Evolutionary conservation across 2,888 invertebrate species (phyloP), one percentile per base, ranked within the genome.

Genomic region (Ametastegia equiseti): DNA sequence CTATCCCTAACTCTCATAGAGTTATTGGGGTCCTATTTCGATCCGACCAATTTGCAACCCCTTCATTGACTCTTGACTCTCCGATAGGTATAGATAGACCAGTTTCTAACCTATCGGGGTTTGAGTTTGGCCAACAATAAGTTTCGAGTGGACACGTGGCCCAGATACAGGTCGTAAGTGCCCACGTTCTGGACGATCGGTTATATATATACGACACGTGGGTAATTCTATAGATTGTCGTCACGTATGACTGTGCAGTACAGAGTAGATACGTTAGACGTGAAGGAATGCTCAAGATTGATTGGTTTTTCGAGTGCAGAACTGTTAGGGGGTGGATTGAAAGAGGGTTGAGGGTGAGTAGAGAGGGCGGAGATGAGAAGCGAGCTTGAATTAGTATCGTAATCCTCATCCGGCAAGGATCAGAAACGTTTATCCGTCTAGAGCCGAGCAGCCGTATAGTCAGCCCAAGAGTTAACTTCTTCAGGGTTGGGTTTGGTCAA

Each of bases 61-160:
- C 71, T 71, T 30, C 47, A 47, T 71, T 71, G 45, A 71, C 71
- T 71, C 45, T n/a, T 71, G 45, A 47, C 67, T 67, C 23, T n/a
- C n/a, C n/a, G n/a, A n/a, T 23, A 39, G 39, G 1, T 67, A 39
- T 39, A 39, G 23, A 39, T 39, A 27, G 27, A 27, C 60, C 27
- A 27, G n/a, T n/a, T 19, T 54, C 54, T 19, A 54, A 67, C 39
- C 30, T 23, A 1, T 30, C 60, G 13, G 39, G 19, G 67, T 2
- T 67, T 19, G 39, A 67, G 39, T 30, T 30, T 1, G 15, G 3
- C 67, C 39, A 33, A 67, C 67, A 39, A 36, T 39, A 67, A 67
- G 19, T 67, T 39, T n/a, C 39, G 11, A 39, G 67, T n/a, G 39
- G 19, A 39, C 67, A 39, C 30, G 47, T 45, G 71, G 23, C 27